Conservation (phyloP, 2,113 vertebrate species). For the Jaculus jaculus region DNA sequence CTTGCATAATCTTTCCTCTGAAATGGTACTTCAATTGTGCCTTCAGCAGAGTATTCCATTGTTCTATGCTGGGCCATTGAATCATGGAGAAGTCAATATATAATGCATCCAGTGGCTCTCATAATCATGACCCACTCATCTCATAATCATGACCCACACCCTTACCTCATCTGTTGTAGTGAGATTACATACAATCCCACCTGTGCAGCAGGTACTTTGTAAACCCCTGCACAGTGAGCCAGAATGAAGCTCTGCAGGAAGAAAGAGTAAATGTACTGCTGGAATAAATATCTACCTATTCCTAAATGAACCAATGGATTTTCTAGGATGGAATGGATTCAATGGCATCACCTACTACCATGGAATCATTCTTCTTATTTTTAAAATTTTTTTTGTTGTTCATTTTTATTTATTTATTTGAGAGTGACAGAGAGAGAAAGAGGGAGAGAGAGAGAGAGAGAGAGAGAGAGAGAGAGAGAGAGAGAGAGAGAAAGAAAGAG, state of each 20-base stretch:
- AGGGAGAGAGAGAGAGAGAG: too few species aligned
- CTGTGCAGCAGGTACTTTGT: neutral
- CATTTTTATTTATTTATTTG: too few species aligned
- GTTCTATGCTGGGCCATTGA: neutral
- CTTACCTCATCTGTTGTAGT: neutral
- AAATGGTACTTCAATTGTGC: neutral
- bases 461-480: too few species aligned
- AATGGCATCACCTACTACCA: neutral
- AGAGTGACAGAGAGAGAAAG: too few species aligned
- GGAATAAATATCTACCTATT: neutral
- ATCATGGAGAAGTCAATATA: neutral
- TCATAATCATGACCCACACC: neutral
- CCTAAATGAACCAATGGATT: neutral
- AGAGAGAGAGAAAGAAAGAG: too few species aligned
- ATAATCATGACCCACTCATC: neutral
- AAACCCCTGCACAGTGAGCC: neutral
- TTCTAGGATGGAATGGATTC: neutral
- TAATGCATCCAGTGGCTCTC: neutral
- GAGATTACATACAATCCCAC: neutral
- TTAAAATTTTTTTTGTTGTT: too few species aligned
- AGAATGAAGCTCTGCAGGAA: neutral
- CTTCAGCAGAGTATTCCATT: neutral
- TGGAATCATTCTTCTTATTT: neutral
- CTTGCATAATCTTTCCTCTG: constrained; percentile 3
- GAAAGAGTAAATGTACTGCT: neutral